Base-by-base conservation (phyloP, 2,113 vertebrate genomes). In the Sapayoa aenigma region DNA sequence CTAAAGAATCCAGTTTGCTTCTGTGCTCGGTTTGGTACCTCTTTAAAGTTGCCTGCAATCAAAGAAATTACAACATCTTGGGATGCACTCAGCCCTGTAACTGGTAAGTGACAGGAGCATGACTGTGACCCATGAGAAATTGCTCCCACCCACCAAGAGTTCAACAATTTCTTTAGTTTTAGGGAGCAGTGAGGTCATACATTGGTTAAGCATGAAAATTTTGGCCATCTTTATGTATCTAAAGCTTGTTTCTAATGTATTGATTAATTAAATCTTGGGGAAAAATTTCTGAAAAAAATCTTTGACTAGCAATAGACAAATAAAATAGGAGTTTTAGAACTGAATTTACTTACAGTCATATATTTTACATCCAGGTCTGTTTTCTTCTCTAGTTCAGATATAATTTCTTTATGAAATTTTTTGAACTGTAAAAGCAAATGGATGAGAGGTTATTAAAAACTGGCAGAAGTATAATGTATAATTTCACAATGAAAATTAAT, bases 291-390 rank as follows among this genome's bases (percentile, higher is more conserved):
- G 41, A 87, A 49, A 52, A 47, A 49, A 22, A 31, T 62, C 5
- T 66, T 63, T 76, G 15, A 52, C 10, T 65, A 65, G 20, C 9
- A 63, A 35, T 0, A 75, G 18, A 47, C 56, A 58, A 84, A 76
- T 84, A 39, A 84, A 80, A 65, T 17, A 55, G 0, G 16, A 44
- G 12, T 16, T 80, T 60, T 42, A 55, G 55, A 72, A 35, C 8
- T 30, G 14, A 27, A 11, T 14, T 5, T 84, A 98, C 99, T 99
- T 96, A 99, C 99, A 24, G 97, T 99, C 99, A 99, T 99, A 28
- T 99, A 99, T 93, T 99, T 99, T 25, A 99, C 98, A 84, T 99
- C 99, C 95, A 99, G 98, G 31, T 99, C 99, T 4, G 98, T 99
- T 97, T 99, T 99, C 98, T 98, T 99, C 97, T 99, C 99, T 97